Percentiles rank a stretch among this genome's conserved stretches.
Conservation (phyloP, 2,113 vertebrate species). For the Dermatemys mawii region DNA sequence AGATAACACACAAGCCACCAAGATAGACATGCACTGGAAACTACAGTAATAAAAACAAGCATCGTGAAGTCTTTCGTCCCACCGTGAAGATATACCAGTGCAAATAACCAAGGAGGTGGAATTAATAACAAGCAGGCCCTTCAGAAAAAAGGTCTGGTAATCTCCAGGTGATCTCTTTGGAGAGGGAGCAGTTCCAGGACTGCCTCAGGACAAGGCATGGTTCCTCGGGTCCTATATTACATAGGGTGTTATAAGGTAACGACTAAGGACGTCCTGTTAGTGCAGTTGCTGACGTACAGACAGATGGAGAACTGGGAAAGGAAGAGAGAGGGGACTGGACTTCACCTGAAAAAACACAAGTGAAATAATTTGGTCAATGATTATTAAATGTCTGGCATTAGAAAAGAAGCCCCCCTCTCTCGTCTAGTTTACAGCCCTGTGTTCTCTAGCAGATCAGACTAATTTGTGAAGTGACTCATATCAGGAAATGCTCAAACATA, state of each 20-base stretch:
- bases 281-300: background rate
- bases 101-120: background rate
- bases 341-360: fast-evolving
- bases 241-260: background rate
- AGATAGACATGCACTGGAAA: background rate
- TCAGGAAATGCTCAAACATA: fast-evolving
- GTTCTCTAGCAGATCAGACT: background rate
- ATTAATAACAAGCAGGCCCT: fast-evolving
- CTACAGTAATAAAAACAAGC: background rate
- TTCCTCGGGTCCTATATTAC: fast-evolving
- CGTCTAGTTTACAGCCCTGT: background rate
- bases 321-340: background rate
- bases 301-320: background rate
- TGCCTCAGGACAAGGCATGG: slow-evolving; percentile 1
- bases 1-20: background rate
- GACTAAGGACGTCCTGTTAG: background rate
- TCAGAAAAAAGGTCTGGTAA: background rate
- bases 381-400: fast-evolving
- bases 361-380: background rate
- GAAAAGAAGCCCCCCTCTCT: background rate
- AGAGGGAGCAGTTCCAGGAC: background rate
- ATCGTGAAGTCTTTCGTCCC: background rate
- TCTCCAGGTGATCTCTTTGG: fast-evolving
- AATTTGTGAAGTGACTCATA: fast-evolving
- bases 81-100: fast-evolving